Evolutionary conservation across 2,888 invertebrate species (phyloP), one percentile per base, ranked within the genome.

Genomic region (Rhaphigaster nebulosa): DNA sequence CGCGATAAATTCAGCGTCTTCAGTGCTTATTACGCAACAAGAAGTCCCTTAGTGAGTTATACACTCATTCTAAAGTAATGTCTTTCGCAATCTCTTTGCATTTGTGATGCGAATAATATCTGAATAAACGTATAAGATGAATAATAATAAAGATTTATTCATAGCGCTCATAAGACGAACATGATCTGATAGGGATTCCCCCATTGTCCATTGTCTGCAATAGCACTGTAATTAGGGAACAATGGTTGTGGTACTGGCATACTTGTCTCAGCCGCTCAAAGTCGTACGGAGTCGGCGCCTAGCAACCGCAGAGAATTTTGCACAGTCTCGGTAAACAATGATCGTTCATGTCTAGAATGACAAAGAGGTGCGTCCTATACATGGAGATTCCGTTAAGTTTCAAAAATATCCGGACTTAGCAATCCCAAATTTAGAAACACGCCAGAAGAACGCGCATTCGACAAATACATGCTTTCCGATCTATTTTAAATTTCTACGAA

Each of bases 111-210:
- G 70, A 76, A 76, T 76, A 76, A 34, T 29, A 76, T 76, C 70
- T 34, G 70, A 38, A 76, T 65, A 65, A 65, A 29, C n/a, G n/a
- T 29, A 13, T 65, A 65, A 29, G 60, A 29, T 29, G n/a, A 65
- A 65, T 76, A 76, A 76, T 76, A 76, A 76, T 38, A 76, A 76
- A 76, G 34, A 76, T 76, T 76, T 76, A 76, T 76, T 84, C 84
- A 45, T 23, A 41, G n/a, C 13, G 45, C n/a, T 26, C 84, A 45
- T 23, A 84, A 34, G 2, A 80, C 13, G 80, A 84, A 45, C 80
- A 50, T 84, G 84, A 76, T 76, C 70, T 23, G 70, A 76, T 38
- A 26, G 84, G 84, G 45, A 84, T 38, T 84, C 41, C 84, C n/a
- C 84, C 45, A 84, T 84, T 84, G 84, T 84, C 45, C 84, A 84